Base-by-base conservation (phyloP, 2,113 vertebrate species). In the Brachirus orientalis region DNA sequence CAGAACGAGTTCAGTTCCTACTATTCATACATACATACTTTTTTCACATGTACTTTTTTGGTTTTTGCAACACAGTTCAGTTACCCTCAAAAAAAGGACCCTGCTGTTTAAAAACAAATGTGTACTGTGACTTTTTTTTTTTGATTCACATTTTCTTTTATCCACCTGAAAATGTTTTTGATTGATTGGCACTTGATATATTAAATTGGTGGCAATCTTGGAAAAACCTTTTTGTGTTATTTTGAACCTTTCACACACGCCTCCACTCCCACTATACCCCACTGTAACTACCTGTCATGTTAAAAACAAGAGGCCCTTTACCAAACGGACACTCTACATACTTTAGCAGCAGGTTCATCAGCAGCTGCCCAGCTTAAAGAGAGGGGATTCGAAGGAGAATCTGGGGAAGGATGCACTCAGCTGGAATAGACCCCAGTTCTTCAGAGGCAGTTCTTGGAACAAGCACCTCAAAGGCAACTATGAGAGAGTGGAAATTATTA, bases 401-500 rank as follows among this genome's bases (percentile, higher is more conserved):
- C 51, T 51, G 72, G 62, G 53, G 59, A 36, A 70, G 44, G 57
- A 64, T 35, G 50, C 35, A 6, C 66, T 69, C 22, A 22, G 63
- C 60, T 57, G 56, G 64, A 48, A 48, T 16, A 55, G 69, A 63
- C 50, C 63, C 67, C 63, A 19, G 66, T 72, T 86, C 71, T 53
- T 53, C 19, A 33, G 4, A 61, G 63, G 48, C 7, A 12, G 45
- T 79, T 63, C 44, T 10, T 41, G 38, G 67, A 81, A 58, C 55
- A 18, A 57, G 82, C 75, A 71, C 70, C 65, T 77, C 67, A 57
- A 70, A 72, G 70, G 65, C 65, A 80, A 63, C 81, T 80, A 79
- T 71, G 67, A 68, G 82, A 63, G 80, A 28, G 1, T 0, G 3
- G 28, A 28, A 28, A 28, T 4, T 28, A 28, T 4, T 28, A 28